A percentile compares a stretch with the other conserved stretches of the same genome.
Evolutionary conservation across 2,797 vertebrate species (phyloP).

Genomic region (Nannoperca obscura): DNA sequence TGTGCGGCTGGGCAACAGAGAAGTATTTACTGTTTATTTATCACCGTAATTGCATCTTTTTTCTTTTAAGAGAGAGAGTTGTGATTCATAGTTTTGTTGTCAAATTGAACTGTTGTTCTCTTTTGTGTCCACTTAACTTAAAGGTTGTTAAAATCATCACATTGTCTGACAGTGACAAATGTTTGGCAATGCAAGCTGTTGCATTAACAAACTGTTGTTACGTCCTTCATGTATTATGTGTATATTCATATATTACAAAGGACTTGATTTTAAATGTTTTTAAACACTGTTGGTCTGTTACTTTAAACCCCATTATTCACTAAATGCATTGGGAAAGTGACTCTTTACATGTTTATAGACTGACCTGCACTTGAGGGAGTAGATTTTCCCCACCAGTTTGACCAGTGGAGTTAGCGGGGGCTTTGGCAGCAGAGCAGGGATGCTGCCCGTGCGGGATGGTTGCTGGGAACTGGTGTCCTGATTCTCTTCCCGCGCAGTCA

Average conservation of each 20-base stretch:
- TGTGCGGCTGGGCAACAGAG: neutral
- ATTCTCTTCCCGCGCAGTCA: slow-evolving; percentile 72
- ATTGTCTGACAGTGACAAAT: neutral
- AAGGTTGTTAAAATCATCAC: neutral
- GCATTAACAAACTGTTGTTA: no score
- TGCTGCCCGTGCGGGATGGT: slow-evolving; percentile 87
- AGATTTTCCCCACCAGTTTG: slow-evolving; percentile 93
- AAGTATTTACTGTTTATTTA: neutral
- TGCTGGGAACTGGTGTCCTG: slow-evolving; percentile 83
- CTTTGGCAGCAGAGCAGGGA: slow-evolving; percentile 92
- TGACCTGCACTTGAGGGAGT: slow-evolving; percentile 97
- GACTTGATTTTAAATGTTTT: neutral
- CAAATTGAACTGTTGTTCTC: neutral
- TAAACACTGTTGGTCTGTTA: neutral
- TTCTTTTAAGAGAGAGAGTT: neutral
- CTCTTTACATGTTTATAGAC: slow-evolving; percentile 21
- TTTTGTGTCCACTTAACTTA: neutral
- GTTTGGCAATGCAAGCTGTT: neutral
- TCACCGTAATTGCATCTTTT: neutral
- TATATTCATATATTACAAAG: no score
- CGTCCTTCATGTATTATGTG: no score
- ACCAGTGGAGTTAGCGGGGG: slow-evolving; percentile 93
- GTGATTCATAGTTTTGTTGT: neutral
- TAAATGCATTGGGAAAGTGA: neutral
- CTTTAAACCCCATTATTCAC: neutral